A percentile compares a stretch with the other conserved stretches of the same genome.
Evolutionary conservation across 1,140 invertebrate genomes (phyloP).

Genomic region (Brachionus plicatilis): DNA sequence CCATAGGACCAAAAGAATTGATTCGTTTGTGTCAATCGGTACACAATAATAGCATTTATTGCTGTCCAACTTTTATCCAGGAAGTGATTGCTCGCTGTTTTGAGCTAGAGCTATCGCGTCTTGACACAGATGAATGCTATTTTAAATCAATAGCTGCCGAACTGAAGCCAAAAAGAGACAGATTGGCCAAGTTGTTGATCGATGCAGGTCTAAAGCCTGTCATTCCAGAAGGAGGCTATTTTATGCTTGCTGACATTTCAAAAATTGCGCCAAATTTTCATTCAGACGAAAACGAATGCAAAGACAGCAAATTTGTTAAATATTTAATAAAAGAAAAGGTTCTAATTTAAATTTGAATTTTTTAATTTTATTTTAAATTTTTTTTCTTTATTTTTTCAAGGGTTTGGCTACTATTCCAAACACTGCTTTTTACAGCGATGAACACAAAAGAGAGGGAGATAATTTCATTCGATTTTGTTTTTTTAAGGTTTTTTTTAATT

Average conservation of each 20-base stretch:
- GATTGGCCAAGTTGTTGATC: constrained; percentile 67
- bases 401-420: constrained; percentile 88
- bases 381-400: constrained; percentile 68
- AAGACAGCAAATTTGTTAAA: constrained; percentile 40
- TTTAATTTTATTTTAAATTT: constrained; percentile 76
- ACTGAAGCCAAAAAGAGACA: constrained; percentile 76
- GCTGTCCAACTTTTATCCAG: constrained; percentile 74
- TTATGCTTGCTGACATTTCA: constrained; percentile 86
- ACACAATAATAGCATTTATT: constrained; percentile 90
- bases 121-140: constrained; percentile 72
- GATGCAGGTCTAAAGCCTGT: constrained; percentile 82
- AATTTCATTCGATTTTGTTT: constrained; percentile 83
- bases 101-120: constrained; percentile 71
- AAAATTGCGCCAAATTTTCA: constrained; percentile 43
- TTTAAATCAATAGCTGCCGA: constrained; percentile 71
- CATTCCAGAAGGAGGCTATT: constrained; percentile 91
- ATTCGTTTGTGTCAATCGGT: constrained; percentile 74
- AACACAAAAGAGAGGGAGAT: constrained; percentile 76
- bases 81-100: constrained; percentile 86
- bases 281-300: not conserved
- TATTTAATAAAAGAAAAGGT: constrained; percentile 46
- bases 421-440: constrained; percentile 79
- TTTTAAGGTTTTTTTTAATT: constrained; percentile 64
- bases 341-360: not conserved
- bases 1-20: constrained; percentile 61